Evolutionary conservation across 2,888 invertebrate genomes (phyloP).

Genomic region (Nemurella pictetii): DNA sequence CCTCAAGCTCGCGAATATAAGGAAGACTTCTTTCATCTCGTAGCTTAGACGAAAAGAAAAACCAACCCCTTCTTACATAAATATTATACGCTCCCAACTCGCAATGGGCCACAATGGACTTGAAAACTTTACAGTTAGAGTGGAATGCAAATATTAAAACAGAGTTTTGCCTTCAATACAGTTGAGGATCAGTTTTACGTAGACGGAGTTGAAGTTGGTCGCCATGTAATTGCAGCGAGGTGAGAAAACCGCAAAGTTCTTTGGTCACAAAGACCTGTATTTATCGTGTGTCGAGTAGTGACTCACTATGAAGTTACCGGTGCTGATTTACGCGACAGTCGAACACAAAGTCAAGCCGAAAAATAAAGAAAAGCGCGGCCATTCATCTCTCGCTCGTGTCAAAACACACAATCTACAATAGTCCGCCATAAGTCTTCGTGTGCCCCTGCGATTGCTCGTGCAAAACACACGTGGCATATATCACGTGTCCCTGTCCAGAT

Average conservation of each 20-base stretch:
- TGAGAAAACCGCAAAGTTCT: background rate
- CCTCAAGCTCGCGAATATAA: constrained; percentile 25
- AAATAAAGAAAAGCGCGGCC: constrained; percentile 36
- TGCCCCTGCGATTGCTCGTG: background rate
- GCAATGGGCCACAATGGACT: constrained; percentile 7
- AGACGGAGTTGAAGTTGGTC: background rate
- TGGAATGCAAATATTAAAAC: constrained; percentile 13
- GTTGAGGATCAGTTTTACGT: background rate
- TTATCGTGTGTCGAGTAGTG: background rate
- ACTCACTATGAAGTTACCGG: background rate
- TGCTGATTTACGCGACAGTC: constrained; percentile 34
- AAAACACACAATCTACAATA: constrained; percentile 37
- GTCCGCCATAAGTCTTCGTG: constrained; percentile 22
- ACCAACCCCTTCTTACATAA: constrained; percentile 7
- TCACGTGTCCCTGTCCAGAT: constrained; percentile 20
- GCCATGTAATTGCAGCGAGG: background rate
- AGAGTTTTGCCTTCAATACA: constrained; percentile 5
- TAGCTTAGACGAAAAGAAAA: background rate
- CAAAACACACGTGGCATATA: constrained; percentile 18
- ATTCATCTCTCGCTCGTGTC: constrained; percentile 40
- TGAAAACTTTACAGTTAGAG: constrained; percentile 13
- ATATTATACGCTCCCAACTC: constrained; percentile 8
- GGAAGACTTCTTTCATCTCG: constrained; percentile 7
- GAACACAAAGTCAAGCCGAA: constrained; percentile 32
- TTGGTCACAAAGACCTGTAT: background rate